Percentiles rank a stretch among this genome's conserved stretches.
These are phyloP conservation scores for Euproctis similis DNA, from an alignment of 2,888 invertebrate genomes.

Conservation along the genomic window DNA sequence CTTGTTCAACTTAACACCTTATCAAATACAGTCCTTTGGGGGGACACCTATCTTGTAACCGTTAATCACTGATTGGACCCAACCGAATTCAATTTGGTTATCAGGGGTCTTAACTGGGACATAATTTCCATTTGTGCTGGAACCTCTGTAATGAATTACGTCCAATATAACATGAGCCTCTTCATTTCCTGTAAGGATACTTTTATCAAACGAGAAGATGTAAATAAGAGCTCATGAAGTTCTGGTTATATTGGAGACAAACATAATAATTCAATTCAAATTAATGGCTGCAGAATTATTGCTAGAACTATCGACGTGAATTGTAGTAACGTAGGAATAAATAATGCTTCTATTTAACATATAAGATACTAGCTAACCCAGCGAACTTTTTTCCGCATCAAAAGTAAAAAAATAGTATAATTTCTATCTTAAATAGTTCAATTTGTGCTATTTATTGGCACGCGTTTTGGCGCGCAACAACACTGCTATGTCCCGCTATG, in stretches of 20 bases:
- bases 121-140: slow-evolving; percentile 29
- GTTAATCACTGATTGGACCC: slow-evolving; percentile 46
- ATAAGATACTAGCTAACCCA: too few species aligned
- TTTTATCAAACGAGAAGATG: slow-evolving; percentile 9
- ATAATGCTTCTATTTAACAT: too few species aligned
- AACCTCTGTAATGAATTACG: slow-evolving; percentile 27
- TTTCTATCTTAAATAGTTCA: too few species aligned
- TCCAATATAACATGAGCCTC: slow-evolving; percentile 20
- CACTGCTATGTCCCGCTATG: too few species aligned
- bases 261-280: slow-evolving; percentile 39
- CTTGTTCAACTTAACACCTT: neutral
- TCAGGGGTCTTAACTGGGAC: slow-evolving; percentile 20
- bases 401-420: too few species aligned
- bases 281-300: slow-evolving; percentile 26
- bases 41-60: slow-evolving; percentile 27
- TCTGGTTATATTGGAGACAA: slow-evolving; percentile 17
- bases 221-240: slow-evolving; percentile 15
- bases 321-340: slow-evolving; percentile 16
- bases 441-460: too few species aligned
- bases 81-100: slow-evolving; percentile 30
- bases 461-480: too few species aligned
- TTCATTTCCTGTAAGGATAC: slow-evolving; percentile 3
- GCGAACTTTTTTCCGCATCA: too few species aligned
- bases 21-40: slow-evolving; percentile 20
- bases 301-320: slow-evolving; percentile 17